phyloP scores from a whole-genome alignment of 2,888 invertebrate species.

The Strigamia transsilvanica region DNA sequence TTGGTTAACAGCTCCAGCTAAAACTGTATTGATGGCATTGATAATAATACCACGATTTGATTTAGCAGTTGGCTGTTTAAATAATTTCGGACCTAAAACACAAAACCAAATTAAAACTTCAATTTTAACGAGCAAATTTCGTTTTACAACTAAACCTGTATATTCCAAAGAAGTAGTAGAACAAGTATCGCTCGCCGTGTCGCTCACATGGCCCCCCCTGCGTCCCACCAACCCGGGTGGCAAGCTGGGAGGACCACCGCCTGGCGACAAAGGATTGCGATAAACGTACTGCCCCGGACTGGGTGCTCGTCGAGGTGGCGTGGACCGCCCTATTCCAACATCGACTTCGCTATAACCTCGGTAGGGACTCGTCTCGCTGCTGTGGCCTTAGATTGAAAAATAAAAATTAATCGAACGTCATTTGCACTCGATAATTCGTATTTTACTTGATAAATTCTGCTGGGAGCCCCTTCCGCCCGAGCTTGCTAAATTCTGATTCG shows the following conservation, averaged over 20 bases:
- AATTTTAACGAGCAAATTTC: neutral
- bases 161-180: constrained; percentile 77
- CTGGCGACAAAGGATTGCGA: constrained; percentile 82
- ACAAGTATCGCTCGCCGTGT: constrained; percentile 84
- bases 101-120: neutral
- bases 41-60: constrained; percentile 96
- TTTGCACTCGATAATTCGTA: neutral
- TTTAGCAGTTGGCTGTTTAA: constrained; percentile 96
- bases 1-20: constrained; percentile 95
- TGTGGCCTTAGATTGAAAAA: neutral
- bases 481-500: constrained; percentile 52
- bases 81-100: constrained; percentile 85
- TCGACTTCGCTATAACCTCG: constrained; percentile 28
- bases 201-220: constrained; percentile 61
- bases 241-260: constrained; percentile 61
- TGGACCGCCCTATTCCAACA: constrained; percentile 80
- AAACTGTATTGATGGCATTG: constrained; percentile 98
- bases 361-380: constrained; percentile 36
- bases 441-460: constrained; percentile 81
- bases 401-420: neutral
- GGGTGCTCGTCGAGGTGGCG: constrained; percentile 85
- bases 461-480: constrained; percentile 79
- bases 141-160: constrained; percentile 59
- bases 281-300: constrained; percentile 77
- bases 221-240: constrained; percentile 55